Evolutionary conservation across 2,888 invertebrate genomes (phyloP).

Genomic region (Empis stercorea): DNA sequence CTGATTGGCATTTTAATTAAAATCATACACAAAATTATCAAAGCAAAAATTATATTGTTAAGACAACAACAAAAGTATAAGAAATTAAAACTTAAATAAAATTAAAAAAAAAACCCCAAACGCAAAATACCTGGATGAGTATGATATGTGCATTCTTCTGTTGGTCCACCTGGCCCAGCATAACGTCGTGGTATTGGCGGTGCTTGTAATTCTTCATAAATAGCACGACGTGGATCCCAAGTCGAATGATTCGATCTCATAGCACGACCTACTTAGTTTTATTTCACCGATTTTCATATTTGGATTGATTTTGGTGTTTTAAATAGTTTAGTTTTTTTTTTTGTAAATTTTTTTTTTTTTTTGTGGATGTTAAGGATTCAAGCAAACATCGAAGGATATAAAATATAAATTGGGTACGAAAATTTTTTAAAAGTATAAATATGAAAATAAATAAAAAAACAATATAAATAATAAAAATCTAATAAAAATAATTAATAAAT

Average conservation of each 20-base stretch:
- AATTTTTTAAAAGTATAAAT: too few species aligned
- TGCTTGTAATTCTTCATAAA: slow-evolving; percentile 78
- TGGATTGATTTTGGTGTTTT: slow-evolving; percentile 7
- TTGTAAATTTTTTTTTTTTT: slow-evolving; percentile 2
- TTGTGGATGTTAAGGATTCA: slow-evolving; percentile 7
- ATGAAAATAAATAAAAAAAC: too few species aligned
- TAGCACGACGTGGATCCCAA: slow-evolving; percentile 80
- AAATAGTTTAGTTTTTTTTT: slow-evolving; percentile 9
- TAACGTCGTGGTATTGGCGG: slow-evolving; percentile 41
- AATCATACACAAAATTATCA: too few species aligned
- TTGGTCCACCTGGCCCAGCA: slow-evolving; percentile 25
- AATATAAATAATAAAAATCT: too few species aligned
- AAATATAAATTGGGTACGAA: too few species aligned
- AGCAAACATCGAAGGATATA: not conserved
- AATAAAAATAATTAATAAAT: too few species aligned
- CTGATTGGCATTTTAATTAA: too few species aligned
- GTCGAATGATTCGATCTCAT: slow-evolving; percentile 51
- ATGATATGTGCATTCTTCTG: slow-evolving; percentile 30
- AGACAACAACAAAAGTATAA: not conserved
- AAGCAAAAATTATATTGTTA: too few species aligned
- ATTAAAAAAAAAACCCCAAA: slow-evolving; percentile 4
- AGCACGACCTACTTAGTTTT: slow-evolving; percentile 27
- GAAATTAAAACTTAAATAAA: slow-evolving; percentile 9
- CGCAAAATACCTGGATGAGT: slow-evolving; percentile 34
- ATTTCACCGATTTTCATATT: slow-evolving; percentile 5